Evolutionary conservation across 2,888 invertebrate species (phyloP).

Genomic region (Microctonus aethiopoides): DNA sequence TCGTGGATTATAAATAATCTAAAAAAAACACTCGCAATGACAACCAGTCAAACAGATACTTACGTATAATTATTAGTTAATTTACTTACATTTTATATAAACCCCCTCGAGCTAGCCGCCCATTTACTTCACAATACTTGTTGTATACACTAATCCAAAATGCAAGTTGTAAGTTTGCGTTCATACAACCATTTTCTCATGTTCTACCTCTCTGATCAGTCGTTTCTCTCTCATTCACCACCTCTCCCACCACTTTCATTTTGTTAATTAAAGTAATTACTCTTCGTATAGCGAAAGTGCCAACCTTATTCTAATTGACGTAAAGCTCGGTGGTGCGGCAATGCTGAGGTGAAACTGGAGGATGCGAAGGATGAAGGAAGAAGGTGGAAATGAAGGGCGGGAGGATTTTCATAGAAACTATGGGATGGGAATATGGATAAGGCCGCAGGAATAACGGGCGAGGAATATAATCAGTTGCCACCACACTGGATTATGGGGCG

Average conservation of each 20-base stretch:
- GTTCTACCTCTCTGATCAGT: not conserved
- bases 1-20: not conserved
- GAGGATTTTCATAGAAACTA: conserved; percentile 34
- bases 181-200: conserved; percentile 11
- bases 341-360: conserved; percentile 36
- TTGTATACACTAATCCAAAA: conserved; percentile 26
- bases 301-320: conserved; percentile 70
- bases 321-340: conserved; percentile 62
- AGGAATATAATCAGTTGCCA: conserved; percentile 66
- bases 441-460: conserved; percentile 50
- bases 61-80: not conserved
- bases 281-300: conserved; percentile 69
- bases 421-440: conserved; percentile 51
- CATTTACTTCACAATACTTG: not conserved
- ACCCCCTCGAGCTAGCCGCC: conserved; percentile 3
- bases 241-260: conserved; percentile 61
- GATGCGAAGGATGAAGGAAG: conserved; percentile 32
- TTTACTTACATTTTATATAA: not conserved
- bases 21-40: not conserved
- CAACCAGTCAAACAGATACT: not conserved
- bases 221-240: not conserved
- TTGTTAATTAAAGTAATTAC: conserved; percentile 71
- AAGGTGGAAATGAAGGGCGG: conserved; percentile 36
- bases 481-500: conserved; percentile 65
- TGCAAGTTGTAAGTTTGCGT: conserved; percentile 23